Evolutionary conservation across 2,888 invertebrate genomes (phyloP).

Genomic region (Diarsia brunnea): DNA sequence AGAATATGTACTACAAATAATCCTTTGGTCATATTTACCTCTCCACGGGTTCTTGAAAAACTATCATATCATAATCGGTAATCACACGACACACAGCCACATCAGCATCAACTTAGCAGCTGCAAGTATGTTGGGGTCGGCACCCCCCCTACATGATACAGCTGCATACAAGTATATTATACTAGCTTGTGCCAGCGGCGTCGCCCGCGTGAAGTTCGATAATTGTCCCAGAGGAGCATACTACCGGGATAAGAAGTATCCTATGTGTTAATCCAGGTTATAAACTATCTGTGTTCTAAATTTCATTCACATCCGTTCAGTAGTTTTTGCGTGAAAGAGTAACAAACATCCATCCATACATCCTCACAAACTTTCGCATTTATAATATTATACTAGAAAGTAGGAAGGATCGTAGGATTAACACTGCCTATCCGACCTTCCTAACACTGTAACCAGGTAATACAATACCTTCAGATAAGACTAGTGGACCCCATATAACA

Average conservation of each 20-base stretch:
- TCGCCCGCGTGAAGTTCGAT: no score
- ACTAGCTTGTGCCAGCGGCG: background rate
- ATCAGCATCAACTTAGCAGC: background rate
- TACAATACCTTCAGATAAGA: background rate
- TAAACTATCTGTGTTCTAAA: no score
- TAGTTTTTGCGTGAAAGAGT: no score
- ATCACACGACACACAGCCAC: background rate
- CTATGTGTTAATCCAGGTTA: no score
- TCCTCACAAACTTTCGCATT: no score
- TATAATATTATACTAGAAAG: no score
- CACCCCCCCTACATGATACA: no score
- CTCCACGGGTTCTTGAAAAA: background rate
- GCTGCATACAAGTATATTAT: background rate
- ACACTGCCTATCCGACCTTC: background rate
- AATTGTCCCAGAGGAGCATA: no score
- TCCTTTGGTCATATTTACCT: background rate
- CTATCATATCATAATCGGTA: background rate
- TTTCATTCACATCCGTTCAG: no score
- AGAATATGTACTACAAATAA: background rate
- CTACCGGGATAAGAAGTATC: no score
- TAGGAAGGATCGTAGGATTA: no score
- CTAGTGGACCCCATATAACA: background rate
- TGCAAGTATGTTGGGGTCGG: background rate
- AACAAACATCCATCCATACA: no score
- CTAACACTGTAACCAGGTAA: background rate